These are phyloP conservation scores for Mizuhopecten yessoensis DNA, from an alignment of 1,140 invertebrate species.

Conservation along the genomic window DNA sequence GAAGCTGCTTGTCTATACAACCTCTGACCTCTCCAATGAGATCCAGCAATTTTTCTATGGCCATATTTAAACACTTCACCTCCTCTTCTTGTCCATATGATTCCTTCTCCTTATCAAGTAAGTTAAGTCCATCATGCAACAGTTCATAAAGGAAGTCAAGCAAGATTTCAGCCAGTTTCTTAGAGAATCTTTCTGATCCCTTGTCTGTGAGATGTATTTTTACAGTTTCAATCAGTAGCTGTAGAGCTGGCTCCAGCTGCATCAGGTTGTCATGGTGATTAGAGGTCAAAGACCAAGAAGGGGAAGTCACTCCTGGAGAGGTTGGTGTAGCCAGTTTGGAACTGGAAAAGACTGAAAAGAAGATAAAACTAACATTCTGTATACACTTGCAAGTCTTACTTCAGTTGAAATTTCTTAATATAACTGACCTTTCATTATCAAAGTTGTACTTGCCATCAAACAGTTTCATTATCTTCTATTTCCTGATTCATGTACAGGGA, in stretches of 20 bases:
- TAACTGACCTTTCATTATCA: too few relatives aligned
- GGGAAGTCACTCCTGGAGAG: slow-evolving; percentile 46
- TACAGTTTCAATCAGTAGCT: slow-evolving; percentile 67
- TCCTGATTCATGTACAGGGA: too few relatives aligned
- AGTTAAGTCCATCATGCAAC: slow-evolving; percentile 66
- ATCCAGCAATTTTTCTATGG: slow-evolving; percentile 65
- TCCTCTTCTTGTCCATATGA: slow-evolving; percentile 49
- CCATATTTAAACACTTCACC: slow-evolving; percentile 41
- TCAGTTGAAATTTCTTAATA: too few relatives aligned
- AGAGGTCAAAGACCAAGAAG: slow-evolving; percentile 19
- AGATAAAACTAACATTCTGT: not conserved
- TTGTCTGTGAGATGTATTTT: slow-evolving; percentile 63
- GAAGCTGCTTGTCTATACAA: slow-evolving; percentile 57
- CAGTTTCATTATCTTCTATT: too few relatives aligned
- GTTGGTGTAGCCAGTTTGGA: slow-evolving; percentile 51
- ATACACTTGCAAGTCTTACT: too few relatives aligned
- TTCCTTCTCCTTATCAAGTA: slow-evolving; percentile 49
- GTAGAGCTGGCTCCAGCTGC: slow-evolving; percentile 69
- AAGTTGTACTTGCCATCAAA: too few relatives aligned
- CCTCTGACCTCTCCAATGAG: slow-evolving; percentile 68
- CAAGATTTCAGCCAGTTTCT: slow-evolving; percentile 65
- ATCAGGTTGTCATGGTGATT: slow-evolving; percentile 65
- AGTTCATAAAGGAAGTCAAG: slow-evolving; percentile 76
- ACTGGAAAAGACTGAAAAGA: slow-evolving; percentile 67
- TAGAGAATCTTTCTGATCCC: slow-evolving; percentile 67